Evolutionary conservation across 2,888 invertebrate genomes (phyloP).

Genomic region (Thereva unica): DNA sequence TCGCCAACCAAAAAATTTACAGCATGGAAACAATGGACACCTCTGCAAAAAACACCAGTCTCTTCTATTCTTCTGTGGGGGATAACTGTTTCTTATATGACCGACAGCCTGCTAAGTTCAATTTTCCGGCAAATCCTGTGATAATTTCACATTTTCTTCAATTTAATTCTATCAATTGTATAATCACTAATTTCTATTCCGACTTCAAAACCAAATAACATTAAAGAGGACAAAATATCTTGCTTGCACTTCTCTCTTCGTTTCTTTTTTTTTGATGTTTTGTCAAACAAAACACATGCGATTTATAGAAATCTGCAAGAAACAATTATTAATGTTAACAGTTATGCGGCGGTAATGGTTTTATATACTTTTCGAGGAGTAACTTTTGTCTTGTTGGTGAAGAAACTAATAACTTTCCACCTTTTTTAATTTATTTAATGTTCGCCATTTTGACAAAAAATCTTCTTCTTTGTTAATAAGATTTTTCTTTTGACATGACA

Average conservation of each 20-base stretch:
- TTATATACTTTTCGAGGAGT: slow-evolving; percentile 5
- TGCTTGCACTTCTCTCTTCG: slow-evolving; percentile 23
- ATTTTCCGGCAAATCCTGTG: too few relatives aligned
- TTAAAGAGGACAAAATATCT: slow-evolving; percentile 1
- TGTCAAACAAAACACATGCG: slow-evolving; percentile 29
- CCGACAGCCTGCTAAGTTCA: too few relatives aligned
- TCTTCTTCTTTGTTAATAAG: neutral
- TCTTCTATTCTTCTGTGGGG: too few relatives aligned
- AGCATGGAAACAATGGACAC: too few relatives aligned
- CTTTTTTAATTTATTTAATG: slow-evolving; percentile 40
- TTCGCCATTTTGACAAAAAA: slow-evolving; percentile 47
- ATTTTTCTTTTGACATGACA: slow-evolving; percentile 30
- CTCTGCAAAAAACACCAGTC: too few relatives aligned
- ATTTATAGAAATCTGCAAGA: slow-evolving; percentile 22
- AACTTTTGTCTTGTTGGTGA: slow-evolving; percentile 1
- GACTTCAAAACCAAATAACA: slow-evolving; percentile 13
- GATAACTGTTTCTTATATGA: too few relatives aligned
- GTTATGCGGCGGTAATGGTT: neutral
- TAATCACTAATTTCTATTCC: slow-evolving; percentile 1
- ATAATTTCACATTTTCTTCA: too few relatives aligned
- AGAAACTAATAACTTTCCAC: slow-evolving; percentile 19
- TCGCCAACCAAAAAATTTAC: too few relatives aligned
- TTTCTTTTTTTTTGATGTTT: slow-evolving; percentile 24
- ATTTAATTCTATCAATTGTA: slow-evolving; percentile 2
- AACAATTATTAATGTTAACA: slow-evolving; percentile 6